These are phyloP conservation scores for Pachypanchax playfairii DNA, from an alignment of 2,113 vertebrate genomes.

Conservation along the genomic window DNA sequence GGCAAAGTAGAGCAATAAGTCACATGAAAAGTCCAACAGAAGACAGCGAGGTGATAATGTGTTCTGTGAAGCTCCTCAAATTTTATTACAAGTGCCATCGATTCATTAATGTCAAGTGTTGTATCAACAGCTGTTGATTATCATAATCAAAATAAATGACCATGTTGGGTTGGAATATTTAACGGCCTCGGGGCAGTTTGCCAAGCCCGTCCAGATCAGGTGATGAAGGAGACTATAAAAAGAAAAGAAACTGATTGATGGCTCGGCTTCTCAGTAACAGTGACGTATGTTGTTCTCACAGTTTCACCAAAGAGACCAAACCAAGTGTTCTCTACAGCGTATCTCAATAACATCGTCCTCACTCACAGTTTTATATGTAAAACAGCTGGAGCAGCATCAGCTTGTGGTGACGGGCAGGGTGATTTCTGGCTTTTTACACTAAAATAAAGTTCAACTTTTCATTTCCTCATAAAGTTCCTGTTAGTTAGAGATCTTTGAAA, in stretches of 20 bases:
- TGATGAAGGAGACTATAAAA: conserved; percentile 31
- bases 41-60: conserved; percentile 1
- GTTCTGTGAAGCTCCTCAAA: conserved; percentile 43
- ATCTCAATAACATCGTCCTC: no score
- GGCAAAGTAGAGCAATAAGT: not conserved
- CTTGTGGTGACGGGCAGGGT: no score
- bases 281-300: not conserved
- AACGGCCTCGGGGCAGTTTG: conserved; percentile 47
- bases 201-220: conserved; percentile 48
- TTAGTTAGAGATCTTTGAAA: no score
- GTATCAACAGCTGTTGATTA: conserved; percentile 68
- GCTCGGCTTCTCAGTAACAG: conserved; percentile 8
- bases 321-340: not conserved
- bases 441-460: no score
- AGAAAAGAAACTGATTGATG: conserved; percentile 43
- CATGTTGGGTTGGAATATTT: conserved; percentile 56
- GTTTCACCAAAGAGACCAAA: conserved; percentile 22
- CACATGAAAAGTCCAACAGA: not conserved
- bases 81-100: conserved; percentile 54
- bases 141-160: conserved; percentile 68
- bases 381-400: no score
- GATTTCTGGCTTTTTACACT: no score
- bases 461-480: no score
- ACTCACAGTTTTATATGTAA: no score
- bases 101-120: conserved; percentile 63